Conservation (phyloP, 2,113 vertebrate genomes). For the Rhineura floridana region DNA sequence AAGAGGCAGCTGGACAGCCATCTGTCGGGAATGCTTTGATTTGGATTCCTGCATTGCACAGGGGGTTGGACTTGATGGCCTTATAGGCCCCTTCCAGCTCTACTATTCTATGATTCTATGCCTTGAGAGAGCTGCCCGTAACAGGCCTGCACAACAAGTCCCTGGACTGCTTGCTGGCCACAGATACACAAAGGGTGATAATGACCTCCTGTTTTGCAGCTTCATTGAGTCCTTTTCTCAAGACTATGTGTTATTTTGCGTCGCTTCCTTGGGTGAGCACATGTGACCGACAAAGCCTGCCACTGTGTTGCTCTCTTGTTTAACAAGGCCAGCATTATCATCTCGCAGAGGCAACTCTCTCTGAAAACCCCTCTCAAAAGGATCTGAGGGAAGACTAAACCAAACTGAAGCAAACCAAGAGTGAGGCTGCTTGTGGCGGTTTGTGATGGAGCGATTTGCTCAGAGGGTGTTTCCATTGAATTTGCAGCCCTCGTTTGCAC, state of each 20-base stretch:
- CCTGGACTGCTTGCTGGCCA: neutral
- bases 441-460: neutral
- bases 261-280: neutral
- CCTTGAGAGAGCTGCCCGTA: neutral
- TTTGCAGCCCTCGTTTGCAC: neutral
- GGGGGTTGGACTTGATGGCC: no score
- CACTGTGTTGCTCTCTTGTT: neutral
- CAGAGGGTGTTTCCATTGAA: neutral
- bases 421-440: accelerated
- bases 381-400: neutral
- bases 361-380: accelerated
- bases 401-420: neutral
- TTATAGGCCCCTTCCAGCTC: no score
- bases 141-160: neutral
- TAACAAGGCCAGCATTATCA: neutral
- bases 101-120: no score
- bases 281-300: neutral
- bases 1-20: no score
- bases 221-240: neutral
- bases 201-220: neutral
- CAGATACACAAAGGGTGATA: neutral
- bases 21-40: no score
- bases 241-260: neutral
- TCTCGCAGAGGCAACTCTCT: neutral
- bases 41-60: no score